These are phyloP conservation scores for Mus pahari DNA, from an alignment of 2,113 vertebrate genomes.

Conservation along the genomic window DNA sequence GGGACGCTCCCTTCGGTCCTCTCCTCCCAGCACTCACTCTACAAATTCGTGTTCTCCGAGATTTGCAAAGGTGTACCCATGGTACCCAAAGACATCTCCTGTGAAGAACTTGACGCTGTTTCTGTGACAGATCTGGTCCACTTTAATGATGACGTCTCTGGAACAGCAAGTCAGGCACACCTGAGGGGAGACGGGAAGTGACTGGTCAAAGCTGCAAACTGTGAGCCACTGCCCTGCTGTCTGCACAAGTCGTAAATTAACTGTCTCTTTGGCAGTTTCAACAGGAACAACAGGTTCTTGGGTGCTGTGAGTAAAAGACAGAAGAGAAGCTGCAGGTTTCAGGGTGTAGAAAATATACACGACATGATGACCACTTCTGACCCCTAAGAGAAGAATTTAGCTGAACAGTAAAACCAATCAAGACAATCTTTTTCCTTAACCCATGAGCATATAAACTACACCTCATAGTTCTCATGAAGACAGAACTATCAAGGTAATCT, in stretches of 20 bases:
- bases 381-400: neutral
- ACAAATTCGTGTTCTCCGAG: slow-evolving; percentile 95
- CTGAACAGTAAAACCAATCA: slow-evolving; percentile 23
- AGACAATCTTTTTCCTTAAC: neutral
- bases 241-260: slow-evolving; percentile 43
- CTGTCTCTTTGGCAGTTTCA: slow-evolving; percentile 50
- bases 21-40: slow-evolving; percentile 90
- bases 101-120: slow-evolving; percentile 93
- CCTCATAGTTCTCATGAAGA: neutral
- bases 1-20: neutral
- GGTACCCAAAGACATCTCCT: slow-evolving; percentile 95
- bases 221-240: slow-evolving; percentile 47
- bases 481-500: neutral
- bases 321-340: slow-evolving; percentile 60
- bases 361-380: neutral
- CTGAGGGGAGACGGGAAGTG: slow-evolving; percentile 81
- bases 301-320: slow-evolving; percentile 56
- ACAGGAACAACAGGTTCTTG: slow-evolving; percentile 73
- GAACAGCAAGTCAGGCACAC: slow-evolving; percentile 95
- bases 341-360: slow-evolving; percentile 51
- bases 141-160: slow-evolving; percentile 90
- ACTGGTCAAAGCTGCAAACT: neutral
- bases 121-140: slow-evolving; percentile 93
- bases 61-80: slow-evolving; percentile 95
- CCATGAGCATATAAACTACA: neutral